phyloP scores from a whole-genome alignment of 2,113 vertebrate species.

The Erinaceus europaeus region DNA sequence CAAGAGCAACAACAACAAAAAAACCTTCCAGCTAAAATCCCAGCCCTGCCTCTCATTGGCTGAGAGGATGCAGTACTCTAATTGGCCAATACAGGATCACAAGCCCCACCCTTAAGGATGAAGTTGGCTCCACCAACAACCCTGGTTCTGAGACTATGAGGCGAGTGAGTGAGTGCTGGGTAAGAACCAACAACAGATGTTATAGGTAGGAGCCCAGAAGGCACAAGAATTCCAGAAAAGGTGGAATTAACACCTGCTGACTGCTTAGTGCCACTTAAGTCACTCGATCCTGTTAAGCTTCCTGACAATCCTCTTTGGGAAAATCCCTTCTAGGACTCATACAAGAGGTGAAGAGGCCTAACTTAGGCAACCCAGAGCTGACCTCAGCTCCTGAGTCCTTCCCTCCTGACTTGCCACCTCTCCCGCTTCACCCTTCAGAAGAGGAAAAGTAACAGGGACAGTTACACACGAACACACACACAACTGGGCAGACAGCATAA shows the following conservation, averaged over 20 bases:
- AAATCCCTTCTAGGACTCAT: not conserved
- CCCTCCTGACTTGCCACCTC: no score
- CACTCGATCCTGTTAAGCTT: not conserved
- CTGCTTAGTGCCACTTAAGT: not conserved
- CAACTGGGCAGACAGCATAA: no score
- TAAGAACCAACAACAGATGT: not conserved
- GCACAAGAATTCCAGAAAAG: not conserved
- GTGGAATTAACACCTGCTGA: not conserved
- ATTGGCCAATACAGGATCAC: constrained; percentile 21
- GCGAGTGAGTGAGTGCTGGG: not conserved
- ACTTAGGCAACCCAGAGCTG: not conserved
- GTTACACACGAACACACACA: no score
- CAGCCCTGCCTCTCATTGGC: not conserved
- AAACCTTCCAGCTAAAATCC: constrained; percentile 4
- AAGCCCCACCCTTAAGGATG: not conserved
- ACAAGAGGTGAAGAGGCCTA: not conserved
- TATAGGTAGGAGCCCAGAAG: not conserved
- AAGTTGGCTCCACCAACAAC: not conserved
- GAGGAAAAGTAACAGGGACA: not conserved
- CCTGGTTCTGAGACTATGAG: not conserved
- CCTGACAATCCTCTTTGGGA: not conserved
- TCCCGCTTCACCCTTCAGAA: not conserved
- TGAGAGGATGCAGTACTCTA: not conserved
- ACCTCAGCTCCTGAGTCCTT: not conserved
- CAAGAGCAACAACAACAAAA: no score